Percentiles rank a stretch among this genome's conserved stretches.
Evolutionary conservation across 1,140 invertebrate species (phyloP).

Genomic region (Tetragnatha versicolor): DNA sequence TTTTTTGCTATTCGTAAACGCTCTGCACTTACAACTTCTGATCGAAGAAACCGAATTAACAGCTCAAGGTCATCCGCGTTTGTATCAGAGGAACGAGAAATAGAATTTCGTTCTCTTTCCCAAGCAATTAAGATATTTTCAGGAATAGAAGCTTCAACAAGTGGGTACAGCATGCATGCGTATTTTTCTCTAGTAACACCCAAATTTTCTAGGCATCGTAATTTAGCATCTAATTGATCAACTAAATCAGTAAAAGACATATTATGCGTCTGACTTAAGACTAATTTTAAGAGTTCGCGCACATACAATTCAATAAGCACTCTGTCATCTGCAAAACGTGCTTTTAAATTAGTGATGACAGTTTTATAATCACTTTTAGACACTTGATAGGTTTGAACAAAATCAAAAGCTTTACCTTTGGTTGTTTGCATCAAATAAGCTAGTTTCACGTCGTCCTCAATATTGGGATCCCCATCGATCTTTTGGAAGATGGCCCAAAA

Average conservation of each 20-base stretch:
- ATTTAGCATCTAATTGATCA: background rate
- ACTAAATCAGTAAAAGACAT: conserved; percentile 4
- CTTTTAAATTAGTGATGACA: background rate
- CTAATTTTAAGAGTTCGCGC: background rate
- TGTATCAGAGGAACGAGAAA: background rate
- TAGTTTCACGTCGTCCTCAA: too few relatives aligned
- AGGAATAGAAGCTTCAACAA: background rate
- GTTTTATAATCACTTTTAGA: background rate
- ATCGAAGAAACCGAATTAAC: background rate
- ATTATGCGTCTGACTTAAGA: background rate
- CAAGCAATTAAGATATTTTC: background rate
- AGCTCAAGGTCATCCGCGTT: background rate
- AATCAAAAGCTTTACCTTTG: too few relatives aligned
- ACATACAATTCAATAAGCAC: conserved; percentile 5
- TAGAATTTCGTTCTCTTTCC: conserved; percentile 2
- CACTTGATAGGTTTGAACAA: conserved; percentile 1
- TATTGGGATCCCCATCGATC: too few relatives aligned
- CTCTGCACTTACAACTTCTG: background rate
- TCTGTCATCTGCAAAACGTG: conserved; percentile 1
- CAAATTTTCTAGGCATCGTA: background rate
- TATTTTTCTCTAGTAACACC: background rate
- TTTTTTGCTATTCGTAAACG: background rate
- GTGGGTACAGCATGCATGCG: background rate
- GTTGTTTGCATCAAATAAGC: too few relatives aligned
- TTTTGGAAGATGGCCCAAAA: too few relatives aligned